Conservation (phyloP, 1,140 invertebrate species). For the Ooceraea biroi region DNA sequence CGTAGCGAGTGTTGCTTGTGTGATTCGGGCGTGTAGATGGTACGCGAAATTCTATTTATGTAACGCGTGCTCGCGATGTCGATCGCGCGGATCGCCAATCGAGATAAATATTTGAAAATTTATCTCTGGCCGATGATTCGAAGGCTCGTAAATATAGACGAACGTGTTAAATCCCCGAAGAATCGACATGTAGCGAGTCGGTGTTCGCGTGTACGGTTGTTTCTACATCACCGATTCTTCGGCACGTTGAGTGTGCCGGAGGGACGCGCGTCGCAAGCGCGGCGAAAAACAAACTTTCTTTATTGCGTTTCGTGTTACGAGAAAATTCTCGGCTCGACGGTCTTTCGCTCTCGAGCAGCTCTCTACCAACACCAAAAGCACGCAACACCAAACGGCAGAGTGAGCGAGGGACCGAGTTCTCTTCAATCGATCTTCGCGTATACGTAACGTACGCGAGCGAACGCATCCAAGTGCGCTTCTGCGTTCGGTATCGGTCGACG, state of each 20-base stretch:
- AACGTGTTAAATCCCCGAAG: constrained; percentile 1
- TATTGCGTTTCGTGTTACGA: constrained; percentile 7
- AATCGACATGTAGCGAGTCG: constrained; percentile 7
- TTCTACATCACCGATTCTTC: constrained; percentile 5
- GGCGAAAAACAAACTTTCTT: constrained; percentile 48
- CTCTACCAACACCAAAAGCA: constrained; percentile 67
- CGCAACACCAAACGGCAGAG: constrained; percentile 67
- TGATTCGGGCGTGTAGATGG: not conserved
- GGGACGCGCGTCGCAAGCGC: constrained; percentile 32
- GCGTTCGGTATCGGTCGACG: not conserved
- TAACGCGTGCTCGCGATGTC: constrained; percentile 9
- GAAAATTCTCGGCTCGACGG: constrained; percentile 51
- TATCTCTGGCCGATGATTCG: not conserved
- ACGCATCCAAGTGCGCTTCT: not conserved
- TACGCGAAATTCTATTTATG: constrained; percentile 1
- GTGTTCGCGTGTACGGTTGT: not conserved
- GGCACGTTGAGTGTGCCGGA: constrained; percentile 21
- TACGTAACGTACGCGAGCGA: constrained; percentile 1
- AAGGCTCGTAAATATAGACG: not conserved
- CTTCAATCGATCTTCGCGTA: constrained; percentile 43
- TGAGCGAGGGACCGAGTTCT: constrained; percentile 63
- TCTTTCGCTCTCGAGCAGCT: constrained; percentile 65
- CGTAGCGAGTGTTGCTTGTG: constrained; percentile 28
- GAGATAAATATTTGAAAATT: constrained; percentile 42
- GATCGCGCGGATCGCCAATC: not conserved